A percentile compares a stretch with the other conserved stretches of the same genome.
Evolutionary conservation across 2,797 vertebrate species (phyloP).

Genomic region (Lycodopsis pacificus): DNA sequence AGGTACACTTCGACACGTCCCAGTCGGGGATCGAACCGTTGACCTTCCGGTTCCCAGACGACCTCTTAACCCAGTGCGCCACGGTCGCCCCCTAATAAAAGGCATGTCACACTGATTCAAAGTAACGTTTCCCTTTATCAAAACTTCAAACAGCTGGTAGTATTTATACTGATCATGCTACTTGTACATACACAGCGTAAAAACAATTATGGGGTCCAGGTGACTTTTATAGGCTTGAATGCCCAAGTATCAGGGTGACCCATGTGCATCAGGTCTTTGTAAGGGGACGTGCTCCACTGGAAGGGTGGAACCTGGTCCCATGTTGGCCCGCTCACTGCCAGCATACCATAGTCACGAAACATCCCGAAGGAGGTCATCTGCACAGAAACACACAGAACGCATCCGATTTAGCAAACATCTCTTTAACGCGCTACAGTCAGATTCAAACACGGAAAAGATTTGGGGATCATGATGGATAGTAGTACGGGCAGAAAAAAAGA

Average conservation of each 20-base stretch:
- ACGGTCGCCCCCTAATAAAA: too few relatives aligned
- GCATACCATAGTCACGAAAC: slow-evolving; percentile 82
- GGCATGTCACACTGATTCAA: background rate
- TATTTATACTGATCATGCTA: background rate
- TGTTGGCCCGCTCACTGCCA: slow-evolving; percentile 90
- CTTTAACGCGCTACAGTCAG: background rate
- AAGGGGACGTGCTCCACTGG: slow-evolving; percentile 94
- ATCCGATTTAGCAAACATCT: slow-evolving; percentile 14
- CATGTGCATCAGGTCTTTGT: slow-evolving; percentile 86
- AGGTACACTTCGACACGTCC: too few relatives aligned
- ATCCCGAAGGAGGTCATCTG: slow-evolving; percentile 90
- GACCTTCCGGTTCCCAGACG: too few relatives aligned
- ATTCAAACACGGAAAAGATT: background rate
- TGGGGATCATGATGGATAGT: background rate
- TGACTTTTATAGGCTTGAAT: slow-evolving; percentile 87
- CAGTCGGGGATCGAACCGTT: too few relatives aligned
- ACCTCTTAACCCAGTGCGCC: too few relatives aligned
- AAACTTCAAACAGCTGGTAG: slow-evolving; percentile 7
- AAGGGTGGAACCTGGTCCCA: slow-evolving; percentile 93
- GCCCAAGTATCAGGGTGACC: slow-evolving; percentile 94
- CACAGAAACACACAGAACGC: slow-evolving; percentile 28
- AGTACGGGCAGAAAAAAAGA: background rate
- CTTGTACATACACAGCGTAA: background rate
- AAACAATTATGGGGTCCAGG: slow-evolving; percentile 85
- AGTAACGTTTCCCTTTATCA: slow-evolving; percentile 58